These are phyloP conservation scores for Sebastes fasciatus DNA, from an alignment of 2,113 vertebrate genomes.

Conservation along the genomic window DNA sequence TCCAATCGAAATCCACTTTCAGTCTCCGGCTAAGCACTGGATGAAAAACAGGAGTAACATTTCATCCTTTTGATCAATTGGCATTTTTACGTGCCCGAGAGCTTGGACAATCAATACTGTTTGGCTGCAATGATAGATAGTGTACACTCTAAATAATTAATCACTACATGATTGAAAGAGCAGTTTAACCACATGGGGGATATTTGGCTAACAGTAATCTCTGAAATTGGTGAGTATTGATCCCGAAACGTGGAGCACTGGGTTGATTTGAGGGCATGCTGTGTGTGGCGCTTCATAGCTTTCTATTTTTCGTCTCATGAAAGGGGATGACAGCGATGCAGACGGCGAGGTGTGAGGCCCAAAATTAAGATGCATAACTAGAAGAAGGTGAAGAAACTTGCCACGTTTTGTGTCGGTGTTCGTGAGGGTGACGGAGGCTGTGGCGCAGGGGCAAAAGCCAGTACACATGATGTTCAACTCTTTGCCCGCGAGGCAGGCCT, in stretches of 20 bases:
- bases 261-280: conserved; percentile 1
- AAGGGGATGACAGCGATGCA: neutral
- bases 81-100: conserved; percentile 60
- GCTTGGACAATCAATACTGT: conserved; percentile 70
- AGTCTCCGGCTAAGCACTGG: conserved; percentile 31
- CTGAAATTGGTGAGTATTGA: conserved; percentile 72
- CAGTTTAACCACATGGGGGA: conserved; percentile 59
- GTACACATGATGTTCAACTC: conserved; percentile 89
- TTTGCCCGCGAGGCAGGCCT: conserved; percentile 94
- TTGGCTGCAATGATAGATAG: conserved; percentile 71
- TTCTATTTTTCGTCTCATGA: conserved; percentile 23
- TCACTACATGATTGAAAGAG: conserved; percentile 72
- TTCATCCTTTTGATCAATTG: conserved; percentile 66
- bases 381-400: conserved; percentile 47
- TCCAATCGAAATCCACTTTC: conserved; percentile 47
- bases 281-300: neutral
- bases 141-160: conserved; percentile 81
- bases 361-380: neutral
- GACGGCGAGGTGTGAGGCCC: neutral
- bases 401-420: conserved; percentile 79
- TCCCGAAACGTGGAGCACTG: conserved; percentile 26
- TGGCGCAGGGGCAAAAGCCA: conserved; percentile 92
- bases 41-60: conserved; percentile 58
- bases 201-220: conserved; percentile 71
- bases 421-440: conserved; percentile 55